These are phyloP conservation scores for Anarrhichthys ocellatus DNA, from an alignment of 2,113 vertebrate species.

Conservation along the genomic window DNA sequence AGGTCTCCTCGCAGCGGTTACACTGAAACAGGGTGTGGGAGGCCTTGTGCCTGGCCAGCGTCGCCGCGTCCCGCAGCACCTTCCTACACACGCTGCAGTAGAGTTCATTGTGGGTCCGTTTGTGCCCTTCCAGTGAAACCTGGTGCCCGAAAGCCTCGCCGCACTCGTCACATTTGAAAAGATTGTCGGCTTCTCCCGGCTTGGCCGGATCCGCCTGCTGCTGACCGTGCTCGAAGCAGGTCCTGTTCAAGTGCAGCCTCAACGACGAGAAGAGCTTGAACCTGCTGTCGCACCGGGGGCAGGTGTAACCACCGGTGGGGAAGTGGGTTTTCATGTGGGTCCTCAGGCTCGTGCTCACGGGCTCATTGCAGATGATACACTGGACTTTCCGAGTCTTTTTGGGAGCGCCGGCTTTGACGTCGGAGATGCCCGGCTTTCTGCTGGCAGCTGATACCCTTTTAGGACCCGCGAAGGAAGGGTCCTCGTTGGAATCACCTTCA, in stretches of 20 bases:
- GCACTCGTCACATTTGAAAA: constrained; percentile 65
- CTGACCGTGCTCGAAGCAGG: constrained; percentile 57
- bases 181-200: background rate
- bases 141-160: constrained; percentile 51
- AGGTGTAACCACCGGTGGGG: constrained; percentile 50
- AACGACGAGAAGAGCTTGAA: constrained; percentile 49
- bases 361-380: constrained; percentile 68
- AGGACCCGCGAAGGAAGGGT: background rate
- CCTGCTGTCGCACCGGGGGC: constrained; percentile 62
- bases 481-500: constrained; percentile 1
- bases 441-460: background rate
- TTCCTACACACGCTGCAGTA: constrained; percentile 71
- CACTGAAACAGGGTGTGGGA: constrained; percentile 69
- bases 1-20: constrained; percentile 65
- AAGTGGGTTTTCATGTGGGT: constrained; percentile 74
- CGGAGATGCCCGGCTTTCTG: background rate
- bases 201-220: constrained; percentile 25
- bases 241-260: constrained; percentile 53
- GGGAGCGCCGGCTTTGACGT: background rate
- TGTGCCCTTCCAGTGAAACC: constrained; percentile 57
- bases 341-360: constrained; percentile 4
- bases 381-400: constrained; percentile 3
- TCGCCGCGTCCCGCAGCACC: constrained; percentile 45
- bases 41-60: constrained; percentile 56
- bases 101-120: constrained; percentile 58